phyloP scores from a whole-genome alignment of 2,888 invertebrate genomes.

The Urechis unicinctus region DNA sequence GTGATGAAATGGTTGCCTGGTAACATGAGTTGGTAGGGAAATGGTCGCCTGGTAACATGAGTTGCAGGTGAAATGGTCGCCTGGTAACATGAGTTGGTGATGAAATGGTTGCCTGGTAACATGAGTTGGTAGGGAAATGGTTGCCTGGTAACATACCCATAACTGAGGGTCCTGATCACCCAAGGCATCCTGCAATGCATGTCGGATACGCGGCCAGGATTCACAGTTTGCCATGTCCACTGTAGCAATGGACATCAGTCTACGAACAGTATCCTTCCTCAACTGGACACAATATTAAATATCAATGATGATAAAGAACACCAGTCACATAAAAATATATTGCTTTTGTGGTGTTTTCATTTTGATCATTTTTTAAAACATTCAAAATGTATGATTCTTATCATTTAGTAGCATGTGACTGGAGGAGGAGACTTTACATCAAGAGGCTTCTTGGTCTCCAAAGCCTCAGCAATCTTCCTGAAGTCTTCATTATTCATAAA shows the following conservation, averaged over 20 bases:
- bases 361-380: too few relatives aligned
- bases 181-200: conserved; percentile 40
- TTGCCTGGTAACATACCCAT: conserved; percentile 27
- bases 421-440: conserved; percentile 24
- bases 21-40: too few relatives aligned
- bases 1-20: too few relatives aligned
- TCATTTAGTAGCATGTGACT: too few relatives aligned
- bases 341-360: neutral
- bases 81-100: neutral
- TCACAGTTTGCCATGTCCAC: conserved; percentile 43
- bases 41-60: too few relatives aligned
- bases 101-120: neutral
- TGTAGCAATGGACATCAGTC: conserved; percentile 36
- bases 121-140: too few relatives aligned
- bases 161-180: conserved; percentile 41
- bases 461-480: conserved; percentile 35
- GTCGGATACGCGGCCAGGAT: conserved; percentile 35
- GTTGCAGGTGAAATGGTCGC: neutral
- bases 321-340: neutral
- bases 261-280: conserved; percentile 33
- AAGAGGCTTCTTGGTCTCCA: conserved; percentile 32
- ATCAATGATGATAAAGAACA: neutral
- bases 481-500: conserved; percentile 42
- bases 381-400: too few relatives aligned
- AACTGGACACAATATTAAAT: neutral